Percentiles rank a stretch among this genome's conserved stretches.
Conservation (phyloP, 1,140 invertebrate genomes). For the Drosophila navojoa region DNA sequence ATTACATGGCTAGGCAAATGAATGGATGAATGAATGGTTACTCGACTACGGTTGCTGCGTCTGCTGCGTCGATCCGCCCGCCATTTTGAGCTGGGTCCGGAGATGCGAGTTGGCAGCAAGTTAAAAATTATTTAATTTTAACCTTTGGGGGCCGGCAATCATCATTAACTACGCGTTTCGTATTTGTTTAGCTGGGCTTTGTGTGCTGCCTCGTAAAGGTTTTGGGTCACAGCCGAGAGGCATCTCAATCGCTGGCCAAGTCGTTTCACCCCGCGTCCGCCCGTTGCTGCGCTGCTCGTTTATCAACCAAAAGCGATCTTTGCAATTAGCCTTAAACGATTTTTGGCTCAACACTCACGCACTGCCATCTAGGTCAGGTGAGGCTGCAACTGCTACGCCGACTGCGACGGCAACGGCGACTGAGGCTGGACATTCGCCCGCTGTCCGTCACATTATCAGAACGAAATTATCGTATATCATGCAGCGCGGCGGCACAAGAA, state of each 20-base stretch:
- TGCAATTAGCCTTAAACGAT: conserved; percentile 82
- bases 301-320: conserved; percentile 78
- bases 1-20: conserved; percentile 70
- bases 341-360: conserved; percentile 79
- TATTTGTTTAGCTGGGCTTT: conserved; percentile 61
- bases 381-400: conserved; percentile 8
- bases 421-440: conserved; percentile 16
- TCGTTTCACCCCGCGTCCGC: conserved; percentile 35
- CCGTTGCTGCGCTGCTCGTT: conserved; percentile 37
- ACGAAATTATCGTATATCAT: conserved; percentile 82
- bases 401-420: background rate
- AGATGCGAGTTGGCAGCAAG: conserved; percentile 42
- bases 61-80: conserved; percentile 69
- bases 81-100: conserved; percentile 65
- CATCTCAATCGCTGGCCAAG: conserved; percentile 49
- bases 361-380: conserved; percentile 56
- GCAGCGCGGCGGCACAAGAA: conserved; percentile 36
- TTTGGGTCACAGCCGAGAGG: conserved; percentile 74
- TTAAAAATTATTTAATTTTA: conserved; percentile 81
- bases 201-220: conserved; percentile 52
- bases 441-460: conserved; percentile 79
- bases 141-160: conserved; percentile 79
- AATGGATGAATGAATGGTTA: conserved; percentile 44
- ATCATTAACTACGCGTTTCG: conserved; percentile 77
- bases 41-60: conserved; percentile 35